phyloP scores from a whole-genome alignment of 2,113 vertebrate species.

The Neogobius melanostomus region DNA sequence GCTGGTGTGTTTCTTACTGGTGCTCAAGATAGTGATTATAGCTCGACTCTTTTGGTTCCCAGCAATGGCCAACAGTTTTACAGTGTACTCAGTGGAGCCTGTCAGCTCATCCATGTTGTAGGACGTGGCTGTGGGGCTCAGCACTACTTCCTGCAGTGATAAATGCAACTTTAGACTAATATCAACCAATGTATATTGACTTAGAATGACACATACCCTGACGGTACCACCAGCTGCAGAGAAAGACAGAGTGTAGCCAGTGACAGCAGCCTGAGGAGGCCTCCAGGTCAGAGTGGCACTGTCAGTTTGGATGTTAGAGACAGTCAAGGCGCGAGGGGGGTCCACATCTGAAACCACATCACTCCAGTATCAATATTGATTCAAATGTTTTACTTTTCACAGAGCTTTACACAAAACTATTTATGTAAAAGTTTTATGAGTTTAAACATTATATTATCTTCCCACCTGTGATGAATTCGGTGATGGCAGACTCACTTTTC shows the following conservation, averaged over 20 bases:
- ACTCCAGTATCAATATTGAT: neutral
- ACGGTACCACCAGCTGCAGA: constrained; percentile 79
- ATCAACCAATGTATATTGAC: neutral
- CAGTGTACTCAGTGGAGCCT: constrained; percentile 81
- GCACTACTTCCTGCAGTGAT: constrained; percentile 80
- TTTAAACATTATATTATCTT: neutral
- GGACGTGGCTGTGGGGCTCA: constrained; percentile 82
- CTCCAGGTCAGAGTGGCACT: constrained; percentile 85
- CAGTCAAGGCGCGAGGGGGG: constrained; percentile 83
- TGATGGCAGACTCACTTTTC: constrained; percentile 77
- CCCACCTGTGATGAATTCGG: constrained; percentile 87
- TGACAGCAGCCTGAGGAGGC: constrained; percentile 81
- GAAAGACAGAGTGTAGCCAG: constrained; percentile 85
- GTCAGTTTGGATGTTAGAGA: constrained; percentile 83
- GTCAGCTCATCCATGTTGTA: constrained; percentile 83
- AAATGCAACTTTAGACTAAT: constrained; percentile 4
- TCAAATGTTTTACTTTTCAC: neutral
- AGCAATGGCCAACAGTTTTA: constrained; percentile 81
- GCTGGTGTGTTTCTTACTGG: constrained; percentile 75
- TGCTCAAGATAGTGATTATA: constrained; percentile 79
- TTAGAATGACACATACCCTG: constrained; percentile 73
- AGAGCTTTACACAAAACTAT: neutral
- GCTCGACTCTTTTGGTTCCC: constrained; percentile 77
- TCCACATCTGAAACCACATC: constrained; percentile 81
- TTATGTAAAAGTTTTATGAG: neutral